Base-by-base conservation (phyloP, 2,113 vertebrate species). In the Cheirogaleus medius region DNA sequence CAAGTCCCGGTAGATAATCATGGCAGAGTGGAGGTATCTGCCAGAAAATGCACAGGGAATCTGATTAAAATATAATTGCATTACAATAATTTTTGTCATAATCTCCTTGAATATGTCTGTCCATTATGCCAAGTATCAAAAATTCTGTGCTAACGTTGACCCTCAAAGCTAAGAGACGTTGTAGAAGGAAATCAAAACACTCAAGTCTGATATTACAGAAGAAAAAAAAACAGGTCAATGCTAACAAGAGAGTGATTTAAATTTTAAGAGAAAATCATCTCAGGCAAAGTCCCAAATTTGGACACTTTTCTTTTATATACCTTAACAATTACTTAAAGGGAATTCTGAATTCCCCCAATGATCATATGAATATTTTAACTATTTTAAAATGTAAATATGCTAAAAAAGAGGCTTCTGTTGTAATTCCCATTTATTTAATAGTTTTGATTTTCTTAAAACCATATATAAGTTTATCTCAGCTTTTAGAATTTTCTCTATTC, bases 1-100 rank as follows among this genome's bases (percentile, higher is more conserved):
- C 91, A 99, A 98, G 93, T 99, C 99, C 13, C 99, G 99, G 97
- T 99, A 99, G 97, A 99, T 99, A 91, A 99, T 99, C 99, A 99
- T 99, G 91, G 99, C 98, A 4, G 99, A 99, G 98, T 99, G 99
- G 8, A 99, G 99, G 95, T 99, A 99, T 95, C 99, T 99, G 97
- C 80, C 90, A 76, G 96, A 93, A 94, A 87, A 87, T 25, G 37
- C 66, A 76, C 42, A 81, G 32, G 9, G 34, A 29, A 37, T 6
- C 73, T 78, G 94, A 68, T 76, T 25, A 83, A 82, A 73, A 29
- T 66, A 23, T 9, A n/a, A 54, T 39, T 34, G 66, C 0, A 8
- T 54, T 52, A 54, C 20, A 58, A 78, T 14, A 44, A 25, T 2
- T 94, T 92, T 15, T 17, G 8, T 78, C 47, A 42, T 83, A 27